Base-by-base conservation (phyloP, 2,888 invertebrate species). In the Drosophila emarginata region DNA sequence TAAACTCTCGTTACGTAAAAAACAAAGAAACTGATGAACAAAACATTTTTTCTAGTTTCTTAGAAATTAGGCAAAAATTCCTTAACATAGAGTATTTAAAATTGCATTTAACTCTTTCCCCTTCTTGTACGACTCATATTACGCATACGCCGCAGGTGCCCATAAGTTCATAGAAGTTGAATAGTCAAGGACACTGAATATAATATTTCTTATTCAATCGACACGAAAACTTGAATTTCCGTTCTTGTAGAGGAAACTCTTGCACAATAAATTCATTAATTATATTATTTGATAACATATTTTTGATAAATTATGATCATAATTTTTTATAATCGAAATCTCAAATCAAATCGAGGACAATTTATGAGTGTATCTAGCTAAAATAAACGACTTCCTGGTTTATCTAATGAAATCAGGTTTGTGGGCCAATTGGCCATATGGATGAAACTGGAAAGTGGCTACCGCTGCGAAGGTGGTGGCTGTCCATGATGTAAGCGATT, bases 341-440 rank as follows among this genome's bases (percentile, higher is more conserved):
- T 69, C 60, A 61, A 70, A 74, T 78, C 77, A 72, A 65, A 61
- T 66, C 50, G 58, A 58, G 64, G 61, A 32, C 75, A 70, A 79
- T 81, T 75, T 73, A 80, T 82, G 68, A 53, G 72, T 60, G 61
- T 53, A 64, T 45, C 11, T 45, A 11, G 39, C 56, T 18, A 54
- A 54, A 54, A 72, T 52, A 52, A 66, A 58, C 63, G 57, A 66
- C 72, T 83, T 83, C 82, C 82, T 85, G 85, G 85, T 82, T 72
- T 61, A 50, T 64, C 66, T 63, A 64, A 60, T 69, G 57, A 70
- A 87, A 73, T 77, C 82, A 85, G 87, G 82, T 87, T 83, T 83
- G 56, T 78, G 85, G 82, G 64, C 76, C 87, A 84, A 69, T 62
- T 76, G 73, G 80, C 76, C 67, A 72, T 23, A 67, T 66, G 61